Evolutionary conservation across 1,140 invertebrate species (phyloP), one percentile per base, ranked within the genome.

Genomic region (Drosophila kikkawai): DNA sequence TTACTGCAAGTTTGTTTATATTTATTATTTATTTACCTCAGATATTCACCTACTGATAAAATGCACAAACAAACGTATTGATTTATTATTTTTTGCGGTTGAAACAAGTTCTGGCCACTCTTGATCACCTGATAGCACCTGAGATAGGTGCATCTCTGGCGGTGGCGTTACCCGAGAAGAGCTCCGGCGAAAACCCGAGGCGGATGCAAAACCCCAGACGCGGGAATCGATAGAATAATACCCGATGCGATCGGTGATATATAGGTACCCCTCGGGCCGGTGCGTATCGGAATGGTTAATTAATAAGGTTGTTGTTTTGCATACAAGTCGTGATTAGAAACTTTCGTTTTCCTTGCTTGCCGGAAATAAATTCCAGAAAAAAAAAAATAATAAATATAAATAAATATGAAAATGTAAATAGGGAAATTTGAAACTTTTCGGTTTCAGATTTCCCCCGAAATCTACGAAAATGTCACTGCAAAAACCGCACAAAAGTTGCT

Each of bases 401-500:
- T 3, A 12, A 26, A 26, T 15, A 29, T 15, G 17, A 11, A 58
- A 17, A 58, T 44, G 9, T 13, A 65, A 41, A 29, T 53, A 26
- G 29, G 11, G 17, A 37, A 17, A 55, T 37, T 22, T 9, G 1
- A 1, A 51, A 65, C 39, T 29, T 48, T 13, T 26, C 22, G 12
- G n/a, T 34, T 51, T 12, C n/a, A 9, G 3, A 32, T 50, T 34
- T 55, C 34, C 7, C 7, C 45, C 51, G 50, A 83, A 77, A 69
- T 84, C 74, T 85, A 79, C 45, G 53, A 75, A 80, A 55, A 75
- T 85, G 79, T 81, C 82, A 85, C 75, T 61, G 67, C 55, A 85
- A 80, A 74, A 80, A 84, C 82, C 78, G 64, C 82, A 85, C 82
- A 75, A 75, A 83, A 85, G 75, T 82, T 82, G 51, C 34, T 79